phyloP scores from a whole-genome alignment of 2,113 vertebrate genomes.

The Sphaerodactylus townsendi region DNA sequence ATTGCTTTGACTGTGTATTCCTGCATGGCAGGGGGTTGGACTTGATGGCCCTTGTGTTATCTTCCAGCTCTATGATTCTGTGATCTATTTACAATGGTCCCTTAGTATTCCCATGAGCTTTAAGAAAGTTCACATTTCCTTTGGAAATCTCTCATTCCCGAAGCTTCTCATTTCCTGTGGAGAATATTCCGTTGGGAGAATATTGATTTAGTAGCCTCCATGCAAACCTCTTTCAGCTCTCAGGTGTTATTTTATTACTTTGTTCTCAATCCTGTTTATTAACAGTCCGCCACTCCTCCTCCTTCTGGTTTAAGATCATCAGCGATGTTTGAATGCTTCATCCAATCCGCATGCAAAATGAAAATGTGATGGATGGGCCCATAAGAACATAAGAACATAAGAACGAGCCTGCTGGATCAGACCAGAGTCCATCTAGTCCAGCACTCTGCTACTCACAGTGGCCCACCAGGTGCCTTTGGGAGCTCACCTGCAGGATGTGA shows the following conservation, averaged over 20 bases:
- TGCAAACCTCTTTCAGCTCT: rapidly evolving
- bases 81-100: too few species aligned
- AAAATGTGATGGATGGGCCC: not conserved
- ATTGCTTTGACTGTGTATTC: too few species aligned
- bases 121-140: not conserved
- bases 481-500: too few species aligned
- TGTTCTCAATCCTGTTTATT: not conserved
- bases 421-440: too few species aligned
- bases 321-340: too few species aligned
- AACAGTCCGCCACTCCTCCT: not conserved
- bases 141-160: not conserved
- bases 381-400: too few species aligned
- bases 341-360: not conserved
- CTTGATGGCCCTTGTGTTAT: too few species aligned
- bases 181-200: not conserved
- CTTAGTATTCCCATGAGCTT: not conserved
- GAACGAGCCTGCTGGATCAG: too few species aligned
- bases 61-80: too few species aligned
- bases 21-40: too few species aligned
- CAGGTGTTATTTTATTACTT: constrained; percentile 2
- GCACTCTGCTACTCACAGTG: too few species aligned
- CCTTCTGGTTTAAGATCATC: not conserved
- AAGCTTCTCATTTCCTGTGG: not conserved
- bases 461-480: too few species aligned
- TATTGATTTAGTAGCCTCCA: not conserved